These are phyloP conservation scores for Pocota personata DNA, from an alignment of 2,888 invertebrate genomes.

Conservation along the genomic window DNA sequence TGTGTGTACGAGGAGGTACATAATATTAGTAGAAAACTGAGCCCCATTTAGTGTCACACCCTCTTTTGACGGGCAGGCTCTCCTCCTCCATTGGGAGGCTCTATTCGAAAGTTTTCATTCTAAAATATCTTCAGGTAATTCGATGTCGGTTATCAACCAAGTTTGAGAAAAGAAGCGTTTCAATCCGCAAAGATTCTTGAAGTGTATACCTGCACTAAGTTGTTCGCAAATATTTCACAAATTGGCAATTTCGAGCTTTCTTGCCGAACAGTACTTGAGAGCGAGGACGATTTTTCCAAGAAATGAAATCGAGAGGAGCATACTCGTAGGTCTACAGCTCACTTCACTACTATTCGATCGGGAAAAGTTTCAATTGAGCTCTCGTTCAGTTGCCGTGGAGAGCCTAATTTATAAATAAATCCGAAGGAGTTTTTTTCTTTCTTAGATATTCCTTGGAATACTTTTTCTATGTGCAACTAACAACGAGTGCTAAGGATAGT, in stretches of 20 bases:
- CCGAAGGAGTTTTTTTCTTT: not conserved
- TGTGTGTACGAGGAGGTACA: not conserved
- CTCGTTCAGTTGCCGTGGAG: not conserved
- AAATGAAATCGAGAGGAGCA: conserved; percentile 16
- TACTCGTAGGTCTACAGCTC: no score
- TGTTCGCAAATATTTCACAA: conserved; percentile 52
- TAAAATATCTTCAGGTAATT: conserved; percentile 44
- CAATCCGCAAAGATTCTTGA: conserved; percentile 22
- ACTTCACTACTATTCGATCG: conserved; percentile 10
- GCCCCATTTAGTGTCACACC: not conserved
- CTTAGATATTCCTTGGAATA: no score
- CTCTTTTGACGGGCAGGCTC: not conserved
- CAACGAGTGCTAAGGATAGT: not conserved
- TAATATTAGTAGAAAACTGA: not conserved
- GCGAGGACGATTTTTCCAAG: not conserved
- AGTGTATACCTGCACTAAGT: conserved; percentile 25
- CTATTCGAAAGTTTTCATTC: conserved; percentile 4
- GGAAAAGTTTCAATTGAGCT: conserved; percentile 37
- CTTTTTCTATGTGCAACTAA: not conserved
- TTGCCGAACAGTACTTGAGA: not conserved
- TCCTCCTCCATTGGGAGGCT: not conserved
- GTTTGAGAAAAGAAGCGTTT: not conserved
- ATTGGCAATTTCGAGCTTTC: conserved; percentile 47
- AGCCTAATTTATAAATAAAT: conserved; percentile 25
- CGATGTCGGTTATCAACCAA: conserved; percentile 2